phyloP scores from a whole-genome alignment of 2,888 invertebrate genomes.

The Pristionchus japonicus region DNA sequence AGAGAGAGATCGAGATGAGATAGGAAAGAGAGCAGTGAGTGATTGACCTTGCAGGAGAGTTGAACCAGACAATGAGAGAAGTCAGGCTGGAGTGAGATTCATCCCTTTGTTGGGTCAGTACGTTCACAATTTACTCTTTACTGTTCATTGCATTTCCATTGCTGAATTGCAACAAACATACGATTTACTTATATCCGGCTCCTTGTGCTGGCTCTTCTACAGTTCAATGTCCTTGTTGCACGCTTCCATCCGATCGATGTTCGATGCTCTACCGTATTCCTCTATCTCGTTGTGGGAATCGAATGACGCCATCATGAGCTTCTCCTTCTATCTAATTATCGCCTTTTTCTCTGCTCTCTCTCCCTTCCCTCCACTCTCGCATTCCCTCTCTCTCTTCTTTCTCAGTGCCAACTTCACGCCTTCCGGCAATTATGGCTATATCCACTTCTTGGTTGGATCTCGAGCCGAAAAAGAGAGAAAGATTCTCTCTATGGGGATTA shows the following conservation, averaged over 20 bases:
- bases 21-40: neutral
- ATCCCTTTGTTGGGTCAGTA: neutral
- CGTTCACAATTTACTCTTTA: neutral
- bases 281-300: neutral
- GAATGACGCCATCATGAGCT: constrained; percentile 1
- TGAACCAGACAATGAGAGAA: neutral
- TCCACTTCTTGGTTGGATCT: constrained; percentile 16
- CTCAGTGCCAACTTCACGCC: neutral
- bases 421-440: constrained; percentile 34
- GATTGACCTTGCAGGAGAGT: neutral
- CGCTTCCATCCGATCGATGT: neutral
- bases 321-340: constrained; percentile 35
- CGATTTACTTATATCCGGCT: no score
- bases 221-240: neutral
- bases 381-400: neutral
- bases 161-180: no score
- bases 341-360: neutral
- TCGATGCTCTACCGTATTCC: constrained; percentile 31
- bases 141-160: neutral
- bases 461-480: constrained; percentile 26
- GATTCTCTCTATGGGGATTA: no score
- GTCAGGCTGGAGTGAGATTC: neutral
- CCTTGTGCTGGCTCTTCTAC: no score
- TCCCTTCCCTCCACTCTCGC: neutral
- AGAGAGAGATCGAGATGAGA: neutral